Conservation (phyloP, 2,113 vertebrate genomes). For the Oryzias woworae region DNA sequence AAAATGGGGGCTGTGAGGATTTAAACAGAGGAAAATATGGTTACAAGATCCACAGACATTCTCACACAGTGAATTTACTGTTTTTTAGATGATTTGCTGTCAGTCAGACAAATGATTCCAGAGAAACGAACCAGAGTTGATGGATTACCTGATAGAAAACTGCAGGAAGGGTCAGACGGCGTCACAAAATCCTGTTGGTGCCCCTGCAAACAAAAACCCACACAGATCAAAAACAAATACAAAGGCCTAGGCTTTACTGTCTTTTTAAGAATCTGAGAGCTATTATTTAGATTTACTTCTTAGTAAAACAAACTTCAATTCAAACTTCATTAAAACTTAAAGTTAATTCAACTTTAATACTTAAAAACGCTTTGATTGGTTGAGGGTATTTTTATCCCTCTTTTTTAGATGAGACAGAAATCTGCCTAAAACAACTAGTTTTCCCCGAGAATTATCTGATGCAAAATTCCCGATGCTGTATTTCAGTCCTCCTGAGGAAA, state of each 20-base stretch:
- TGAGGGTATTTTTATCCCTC: conserved; percentile 1
- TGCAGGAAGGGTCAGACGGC: conserved; percentile 42
- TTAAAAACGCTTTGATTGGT: not conserved
- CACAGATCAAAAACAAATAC: conserved; percentile 10
- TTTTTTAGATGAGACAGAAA: not conserved
- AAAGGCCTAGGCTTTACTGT: not conserved
- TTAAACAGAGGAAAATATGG: too few relatives aligned
- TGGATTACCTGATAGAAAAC: conserved; percentile 52
- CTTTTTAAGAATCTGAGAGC: too few relatives aligned
- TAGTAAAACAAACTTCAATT: too few relatives aligned
- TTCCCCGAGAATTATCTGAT: not conserved
- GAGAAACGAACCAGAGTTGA: not conserved
- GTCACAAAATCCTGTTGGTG: conserved; percentile 56
- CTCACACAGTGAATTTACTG: not conserved
- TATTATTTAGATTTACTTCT: too few relatives aligned
- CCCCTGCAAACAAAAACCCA: conserved; percentile 54
- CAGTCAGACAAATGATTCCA: conserved; percentile 1
- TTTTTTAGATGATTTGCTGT: not conserved
- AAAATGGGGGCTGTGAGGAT: not conserved
- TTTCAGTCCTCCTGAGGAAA: conserved; percentile 4
- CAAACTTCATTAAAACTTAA: too few relatives aligned
- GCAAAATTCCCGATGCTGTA: conserved; percentile 4
- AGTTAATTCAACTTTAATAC: too few relatives aligned
- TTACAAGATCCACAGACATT: not conserved
- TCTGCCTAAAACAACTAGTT: not conserved